Evolutionary conservation across 2,888 invertebrate genomes (phyloP).

Genomic region (Malthinus seriepunctatus): DNA sequence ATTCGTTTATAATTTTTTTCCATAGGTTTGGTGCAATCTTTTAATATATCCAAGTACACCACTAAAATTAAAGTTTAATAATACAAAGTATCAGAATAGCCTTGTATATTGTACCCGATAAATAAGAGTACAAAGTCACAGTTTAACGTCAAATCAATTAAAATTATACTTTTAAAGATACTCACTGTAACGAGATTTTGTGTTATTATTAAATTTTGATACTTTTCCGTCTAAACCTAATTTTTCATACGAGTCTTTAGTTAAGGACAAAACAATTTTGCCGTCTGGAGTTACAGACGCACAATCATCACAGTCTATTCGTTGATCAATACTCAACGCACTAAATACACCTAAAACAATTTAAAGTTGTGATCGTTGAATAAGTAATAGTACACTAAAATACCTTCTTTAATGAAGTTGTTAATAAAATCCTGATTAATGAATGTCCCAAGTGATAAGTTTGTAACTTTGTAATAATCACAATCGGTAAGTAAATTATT

Average conservation of each 20-base stretch:
- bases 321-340: slow-evolving; percentile 55
- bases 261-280: slow-evolving; percentile 56
- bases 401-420: slow-evolving; percentile 62
- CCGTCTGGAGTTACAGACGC: slow-evolving; percentile 58
- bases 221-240: slow-evolving; percentile 60
- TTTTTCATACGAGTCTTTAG: slow-evolving; percentile 55
- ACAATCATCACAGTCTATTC: slow-evolving; percentile 59
- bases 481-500: slow-evolving; percentile 54
- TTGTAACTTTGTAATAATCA: slow-evolving; percentile 60
- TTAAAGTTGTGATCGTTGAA: slow-evolving; percentile 11
- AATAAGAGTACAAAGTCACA: background rate
- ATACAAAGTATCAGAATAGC: too few relatives aligned
- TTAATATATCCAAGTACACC: slow-evolving; percentile 58
- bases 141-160: background rate
- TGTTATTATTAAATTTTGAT: slow-evolving; percentile 52
- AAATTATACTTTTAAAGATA: slow-evolving; percentile 28
- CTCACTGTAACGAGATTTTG: slow-evolving; percentile 58
- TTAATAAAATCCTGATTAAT: slow-evolving; percentile 58
- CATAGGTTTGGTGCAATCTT: slow-evolving; percentile 53
- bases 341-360: slow-evolving; percentile 53
- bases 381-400: slow-evolving; percentile 25
- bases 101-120: too few relatives aligned
- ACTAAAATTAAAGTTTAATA: slow-evolving; percentile 48
- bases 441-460: slow-evolving; percentile 54
- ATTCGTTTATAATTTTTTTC: slow-evolving; percentile 56